A percentile compares a stretch with the other conserved stretches of the same genome.
Conservation (phyloP, 2,797 vertebrate species). For the Tachyglossus aculeatus region DNA sequence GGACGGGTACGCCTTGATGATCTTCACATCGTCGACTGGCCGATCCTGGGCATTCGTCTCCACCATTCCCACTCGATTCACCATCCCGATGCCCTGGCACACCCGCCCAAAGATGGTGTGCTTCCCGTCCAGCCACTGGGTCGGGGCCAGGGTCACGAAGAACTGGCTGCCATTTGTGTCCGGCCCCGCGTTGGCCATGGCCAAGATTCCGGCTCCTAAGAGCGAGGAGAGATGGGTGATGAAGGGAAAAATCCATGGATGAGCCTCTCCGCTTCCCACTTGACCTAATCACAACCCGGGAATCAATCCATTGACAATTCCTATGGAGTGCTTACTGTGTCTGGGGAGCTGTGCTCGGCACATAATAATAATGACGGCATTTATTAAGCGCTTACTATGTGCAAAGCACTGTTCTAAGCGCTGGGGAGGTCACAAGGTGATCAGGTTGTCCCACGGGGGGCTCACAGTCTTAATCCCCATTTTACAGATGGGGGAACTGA, state of each 20-base stretch:
- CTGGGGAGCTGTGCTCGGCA: too few species aligned
- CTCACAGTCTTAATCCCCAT: too few species aligned
- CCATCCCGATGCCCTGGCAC: constrained; percentile 85
- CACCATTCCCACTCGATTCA: constrained; percentile 92
- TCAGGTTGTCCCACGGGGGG: too few species aligned
- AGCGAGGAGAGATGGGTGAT: background rate
- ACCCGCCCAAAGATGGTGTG: constrained; percentile 96
- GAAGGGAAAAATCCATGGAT: background rate
- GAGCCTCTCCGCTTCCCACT: background rate
- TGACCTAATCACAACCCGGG: background rate
- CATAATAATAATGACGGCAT: too few species aligned
- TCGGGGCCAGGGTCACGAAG: constrained; percentile 87
- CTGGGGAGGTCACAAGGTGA: too few species aligned
- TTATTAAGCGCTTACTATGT: too few species aligned
- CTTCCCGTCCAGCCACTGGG: constrained; percentile 94
- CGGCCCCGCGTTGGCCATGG: constrained; percentile 94
- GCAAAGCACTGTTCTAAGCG: too few species aligned
- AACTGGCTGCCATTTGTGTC: constrained; percentile 97
- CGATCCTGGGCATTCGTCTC: constrained; percentile 92
- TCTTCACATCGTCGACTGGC: constrained; percentile 88
- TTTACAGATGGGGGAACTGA: too few species aligned
- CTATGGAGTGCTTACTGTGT: too few species aligned
- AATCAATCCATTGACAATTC: too few species aligned
- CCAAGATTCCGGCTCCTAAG: constrained; percentile 91
- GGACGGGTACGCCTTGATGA: constrained; percentile 80